Evolutionary conservation across 1,140 invertebrate species (phyloP).

Genomic region (Neodiprion fabricii): DNA sequence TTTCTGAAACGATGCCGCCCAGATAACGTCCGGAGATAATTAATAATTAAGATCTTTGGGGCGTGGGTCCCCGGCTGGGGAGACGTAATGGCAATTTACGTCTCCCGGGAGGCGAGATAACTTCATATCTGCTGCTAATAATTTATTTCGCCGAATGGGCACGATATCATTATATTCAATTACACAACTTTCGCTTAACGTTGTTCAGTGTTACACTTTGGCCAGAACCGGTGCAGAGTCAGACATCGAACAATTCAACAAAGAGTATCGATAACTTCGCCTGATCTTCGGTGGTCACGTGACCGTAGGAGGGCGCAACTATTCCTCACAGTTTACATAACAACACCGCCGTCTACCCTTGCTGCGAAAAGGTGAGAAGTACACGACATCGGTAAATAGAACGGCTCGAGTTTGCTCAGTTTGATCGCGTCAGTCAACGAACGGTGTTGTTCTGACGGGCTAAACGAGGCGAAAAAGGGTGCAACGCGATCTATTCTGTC

Average conservation of each 20-base stretch:
- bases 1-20: conserved; percentile 1
- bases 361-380: too few relatives aligned
- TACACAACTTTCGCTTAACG: neutral
- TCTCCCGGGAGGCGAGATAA: conserved; percentile 4
- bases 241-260: too few relatives aligned
- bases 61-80: neutral
- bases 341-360: too few relatives aligned
- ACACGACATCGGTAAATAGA: too few relatives aligned
- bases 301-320: too few relatives aligned
- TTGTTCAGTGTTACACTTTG: too few relatives aligned
- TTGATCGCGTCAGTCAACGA: neutral
- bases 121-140: neutral
- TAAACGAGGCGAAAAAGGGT: neutral
- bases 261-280: too few relatives aligned
- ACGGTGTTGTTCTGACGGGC: neutral
- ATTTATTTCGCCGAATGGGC: neutral
- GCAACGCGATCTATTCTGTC: neutral
- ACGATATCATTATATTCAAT: conserved; percentile 4
- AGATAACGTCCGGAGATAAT: conserved; percentile 7
- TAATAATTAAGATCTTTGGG: conserved; percentile 7
- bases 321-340: too few relatives aligned
- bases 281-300: too few relatives aligned
- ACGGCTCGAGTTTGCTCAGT: neutral
- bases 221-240: too few relatives aligned
- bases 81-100: neutral